Percentiles rank a stretch among this genome's conserved stretches.
These are phyloP conservation scores for Geopemphigus sp. DNA, from an alignment of 1,140 invertebrate species.

Conservation along the genomic window DNA sequence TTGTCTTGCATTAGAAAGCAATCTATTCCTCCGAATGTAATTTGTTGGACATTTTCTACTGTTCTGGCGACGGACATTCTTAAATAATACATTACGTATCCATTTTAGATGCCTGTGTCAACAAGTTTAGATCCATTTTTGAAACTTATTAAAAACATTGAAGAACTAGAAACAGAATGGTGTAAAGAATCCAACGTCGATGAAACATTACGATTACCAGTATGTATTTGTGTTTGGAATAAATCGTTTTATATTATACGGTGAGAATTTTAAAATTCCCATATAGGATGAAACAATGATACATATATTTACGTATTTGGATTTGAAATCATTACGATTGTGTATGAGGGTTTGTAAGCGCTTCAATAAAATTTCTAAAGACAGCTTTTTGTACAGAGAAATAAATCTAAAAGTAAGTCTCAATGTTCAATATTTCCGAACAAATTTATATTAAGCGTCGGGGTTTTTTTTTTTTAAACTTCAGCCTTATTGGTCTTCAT, in stretches of 20 bases:
- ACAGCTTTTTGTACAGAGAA: slow-evolving; percentile 73
- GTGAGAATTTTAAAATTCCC: not conserved
- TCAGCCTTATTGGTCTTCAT: slow-evolving; percentile 60
- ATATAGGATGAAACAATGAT: slow-evolving; percentile 54
- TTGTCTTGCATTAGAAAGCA: not conserved
- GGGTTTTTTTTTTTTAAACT: slow-evolving; percentile 51
- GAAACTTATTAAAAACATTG: slow-evolving; percentile 30
- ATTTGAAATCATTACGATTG: slow-evolving; percentile 72
- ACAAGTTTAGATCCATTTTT: slow-evolving; percentile 45
- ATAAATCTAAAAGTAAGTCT: slow-evolving; percentile 70
- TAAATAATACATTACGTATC: not conserved
- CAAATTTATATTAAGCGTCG: not conserved
- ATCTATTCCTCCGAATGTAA: slow-evolving; percentile 8
- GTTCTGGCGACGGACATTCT: not conserved
- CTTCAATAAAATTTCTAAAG: slow-evolving; percentile 71
- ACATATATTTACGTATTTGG: slow-evolving; percentile 73
- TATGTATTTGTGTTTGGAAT: not conserved
- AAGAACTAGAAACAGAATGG: slow-evolving; percentile 38
- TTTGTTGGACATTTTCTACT: not conserved
- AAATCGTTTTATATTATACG: not conserved
- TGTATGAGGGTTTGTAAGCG: slow-evolving; percentile 73
- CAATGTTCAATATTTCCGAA: slow-evolving; percentile 30
- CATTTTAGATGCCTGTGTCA: slow-evolving; percentile 27
- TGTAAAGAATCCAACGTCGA: not conserved
- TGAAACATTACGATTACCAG: slow-evolving; percentile 10